Evolutionary conservation across 2,888 invertebrate genomes (phyloP), one percentile per base, ranked within the genome.

Genomic region (Drosophila fulvimacula): DNA sequence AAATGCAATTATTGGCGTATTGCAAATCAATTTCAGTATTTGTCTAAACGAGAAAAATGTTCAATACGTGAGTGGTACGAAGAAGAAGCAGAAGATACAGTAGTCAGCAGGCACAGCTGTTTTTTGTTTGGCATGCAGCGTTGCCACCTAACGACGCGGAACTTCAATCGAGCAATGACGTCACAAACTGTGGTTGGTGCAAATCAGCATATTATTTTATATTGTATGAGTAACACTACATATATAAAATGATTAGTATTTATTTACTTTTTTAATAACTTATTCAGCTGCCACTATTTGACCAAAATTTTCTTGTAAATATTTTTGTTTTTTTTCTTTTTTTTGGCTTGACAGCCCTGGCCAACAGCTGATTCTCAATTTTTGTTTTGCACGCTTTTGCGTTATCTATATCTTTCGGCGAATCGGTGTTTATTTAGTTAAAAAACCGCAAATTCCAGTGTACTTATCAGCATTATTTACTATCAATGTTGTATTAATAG

Each of bases 41-140:
- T 65, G 27, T 48, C 36, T 55, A 38, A 78, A 66, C 67, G 69
- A 67, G 69, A 67, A 74, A 80, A 83, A 69, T 83, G 57, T 81
- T 64, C 64, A 73, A 72, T 62, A 80, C 63, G 66, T 68, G 64
- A 62, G 52, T 41, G 41, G 66, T n/a, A 36, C n/a, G 30, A 82
- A 83, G 81, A 85, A 83, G 81, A 85, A 85, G 81, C 74, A 88
- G 82, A 84, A 81, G 34, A 71, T 57, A 69, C 63, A 64, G 58
- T 36, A 51, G 60, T 24, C 30, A 53, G 19, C 30, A 51, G 19
- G 41, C 66, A 55, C 84, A 85, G 84, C 84, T 85, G 84, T 69
- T 87, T 81, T 84, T 85, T 85, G 84, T 85, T 85, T 85, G 73
- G 87, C 52, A 49, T 36, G 34, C 41, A 48, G 75, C 69, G 81